Conservation (phyloP, 2,888 invertebrate species). For the Lymantria dispar region DNA sequence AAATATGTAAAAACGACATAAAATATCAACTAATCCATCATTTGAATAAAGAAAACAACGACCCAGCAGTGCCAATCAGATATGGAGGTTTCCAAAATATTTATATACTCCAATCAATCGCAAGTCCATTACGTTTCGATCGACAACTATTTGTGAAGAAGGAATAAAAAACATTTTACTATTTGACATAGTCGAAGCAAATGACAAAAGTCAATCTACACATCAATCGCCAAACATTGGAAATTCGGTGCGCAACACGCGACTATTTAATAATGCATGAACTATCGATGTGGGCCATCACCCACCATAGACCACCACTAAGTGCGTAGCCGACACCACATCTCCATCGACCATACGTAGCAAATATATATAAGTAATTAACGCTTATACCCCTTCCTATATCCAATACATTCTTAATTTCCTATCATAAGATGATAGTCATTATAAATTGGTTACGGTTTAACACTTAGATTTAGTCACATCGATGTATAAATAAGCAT, state of each 20-base stretch:
- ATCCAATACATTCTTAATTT: conserved; percentile 1
- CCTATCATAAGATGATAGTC: conserved; percentile 3
- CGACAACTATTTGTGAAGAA: conserved; percentile 71
- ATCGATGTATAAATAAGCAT: neutral
- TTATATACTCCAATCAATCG: conserved; percentile 64
- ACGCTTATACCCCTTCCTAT: conserved; percentile 4
- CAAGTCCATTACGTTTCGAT: conserved; percentile 69
- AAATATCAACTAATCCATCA: conserved; percentile 36
- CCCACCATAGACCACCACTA: conserved; percentile 39
- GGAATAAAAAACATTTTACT: conserved; percentile 77
- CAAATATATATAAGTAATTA: conserved; percentile 19
- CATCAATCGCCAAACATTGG: conserved; percentile 82
- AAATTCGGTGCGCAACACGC: conserved; percentile 80
- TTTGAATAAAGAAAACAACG: conserved; percentile 53
- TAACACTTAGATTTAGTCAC: conserved; percentile 3
- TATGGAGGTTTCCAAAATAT: conserved; percentile 48
- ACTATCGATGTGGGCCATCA: conserved; percentile 80
- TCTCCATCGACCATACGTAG: conserved; percentile 46
- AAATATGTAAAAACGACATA: conserved; percentile 29
- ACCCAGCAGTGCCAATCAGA: conserved; percentile 76
- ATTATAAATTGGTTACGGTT: conserved; percentile 3
- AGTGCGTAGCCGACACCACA: conserved; percentile 55
- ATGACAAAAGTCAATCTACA: conserved; percentile 83
- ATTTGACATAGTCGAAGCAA: conserved; percentile 78
- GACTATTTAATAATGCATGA: conserved; percentile 79